Base-by-base conservation (phyloP, 2,888 invertebrate species). In the Mantis religiosa region DNA sequence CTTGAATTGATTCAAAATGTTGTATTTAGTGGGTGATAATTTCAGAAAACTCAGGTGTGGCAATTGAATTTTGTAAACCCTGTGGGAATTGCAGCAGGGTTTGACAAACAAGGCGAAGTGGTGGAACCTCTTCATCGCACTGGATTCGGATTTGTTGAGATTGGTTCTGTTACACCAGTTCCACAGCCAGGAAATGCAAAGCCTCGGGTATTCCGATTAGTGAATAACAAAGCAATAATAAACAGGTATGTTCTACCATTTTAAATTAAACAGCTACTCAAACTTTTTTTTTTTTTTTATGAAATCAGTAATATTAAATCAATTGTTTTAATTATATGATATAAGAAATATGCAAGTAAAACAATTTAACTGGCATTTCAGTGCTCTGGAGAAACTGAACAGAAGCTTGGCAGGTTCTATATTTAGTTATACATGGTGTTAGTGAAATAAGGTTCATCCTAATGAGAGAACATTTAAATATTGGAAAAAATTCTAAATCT, bases 61-160 rank as follows among this genome's bases (percentile, higher is more conserved):
- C 95, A 95, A 30, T 94, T 95, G 90, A 93, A 96, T 25, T 95
- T 99, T 90, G 94, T 95, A 88, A 99, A 98, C 94, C 99, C 99
- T 0, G 93, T 99, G 91, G 99, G 99, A n/a, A 96, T 99, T 92
- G 99, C 99, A 41, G 99, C 99, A 89, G 99, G 99, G 9, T 99
- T 99, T 94, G 99, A 99, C 93, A 99, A 99, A 93, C 96, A 99
- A 93, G 99, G 96, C 9, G 98, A 99, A 94, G 98, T 98, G 30
- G 94, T 99, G 2, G 93, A 95, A 91, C 97, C 98, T 0, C 93
- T 99, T 82, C 94, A 95, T 90, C 95, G 96, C 91, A 94, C 98
- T 89, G 99, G 99, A 0, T 99, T 99, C 93, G 97, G 99, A 8
- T 98, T 99, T 93, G 96, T 99, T 30, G 99, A 99, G 95, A 96